Base-by-base conservation (phyloP, 2,797 vertebrate genomes). In the Danio tinwini region DNA sequence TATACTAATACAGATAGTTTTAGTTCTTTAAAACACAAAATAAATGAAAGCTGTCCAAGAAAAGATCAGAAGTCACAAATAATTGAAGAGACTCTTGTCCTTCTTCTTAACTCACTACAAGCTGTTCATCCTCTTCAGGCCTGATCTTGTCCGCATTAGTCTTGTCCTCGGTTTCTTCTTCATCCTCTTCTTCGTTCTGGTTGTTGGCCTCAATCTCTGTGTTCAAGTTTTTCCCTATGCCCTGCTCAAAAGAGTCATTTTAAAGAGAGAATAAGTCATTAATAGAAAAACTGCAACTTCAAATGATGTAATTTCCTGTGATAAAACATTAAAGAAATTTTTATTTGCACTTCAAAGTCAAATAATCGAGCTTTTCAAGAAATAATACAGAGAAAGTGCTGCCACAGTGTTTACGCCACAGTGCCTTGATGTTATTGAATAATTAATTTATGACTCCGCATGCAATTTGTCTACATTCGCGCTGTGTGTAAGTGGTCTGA, bases 181-280 rank as follows among this genome's bases (percentile, higher is more conserved):
- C 93, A 0, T 93, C 95, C 85, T 95, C 94, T 88, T 95, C 94
- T 82, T 94, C 94, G 0, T 93, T 94, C 88, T 95, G 94, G 81
- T 95, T 95, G 87, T 95, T 94, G 7, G 93, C 94, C 84, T 95
- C 94, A 81, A 95, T 93, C 45, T 94, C 93, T 58, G 93, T 93
- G 83, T 94, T 95, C 78, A 94, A 77, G 14, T 95, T 93, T 67
- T 94, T 93, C 65, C 85, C 90, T 55, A 90, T 87, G 68, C 89
- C 91, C 93, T 93, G 74, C 50, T 56, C 21, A 71, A 63, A 70
- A 1, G n/a, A 77, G 42, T 14, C 44, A 59, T 77, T 68, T 47
- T 44, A 53, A 1, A 67, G 10, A 59, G 9, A 68, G 21, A 68
- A 39, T 49, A 39, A 19, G 13, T 58, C 2, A 55, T 45, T 45